phyloP scores from a whole-genome alignment of 2,888 invertebrate species.

The Sussaba pulchella region DNA sequence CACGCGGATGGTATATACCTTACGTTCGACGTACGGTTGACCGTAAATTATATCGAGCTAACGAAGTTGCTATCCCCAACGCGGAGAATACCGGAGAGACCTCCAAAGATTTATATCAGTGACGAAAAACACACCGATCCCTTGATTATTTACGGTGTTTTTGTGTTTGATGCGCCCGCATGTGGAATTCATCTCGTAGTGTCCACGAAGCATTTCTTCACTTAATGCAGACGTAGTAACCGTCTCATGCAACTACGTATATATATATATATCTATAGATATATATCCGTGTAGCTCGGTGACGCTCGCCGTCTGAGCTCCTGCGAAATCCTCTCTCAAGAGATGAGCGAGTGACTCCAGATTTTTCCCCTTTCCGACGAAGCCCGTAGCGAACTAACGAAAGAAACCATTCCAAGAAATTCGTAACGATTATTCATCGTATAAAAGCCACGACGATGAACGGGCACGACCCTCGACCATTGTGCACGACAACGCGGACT shows the following conservation, averaged over 20 bases:
- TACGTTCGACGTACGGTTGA: conserved; percentile 71
- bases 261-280: too few species aligned
- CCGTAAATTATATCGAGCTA: conserved; percentile 78
- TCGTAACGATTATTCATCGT: conserved; percentile 45
- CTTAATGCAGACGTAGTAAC: conserved; percentile 31
- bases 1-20: conserved; percentile 61
- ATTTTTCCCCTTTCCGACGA: conserved; percentile 51
- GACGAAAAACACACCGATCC: conserved; percentile 72
- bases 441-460: conserved; percentile 20
- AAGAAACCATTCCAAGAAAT: conserved; percentile 48
- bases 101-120: conserved; percentile 75
- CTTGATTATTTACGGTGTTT: conserved; percentile 75
- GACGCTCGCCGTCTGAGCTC: conserved; percentile 40
- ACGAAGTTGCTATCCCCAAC: conserved; percentile 77
- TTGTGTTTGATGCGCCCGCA: conserved; percentile 57
- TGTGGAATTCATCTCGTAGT: conserved; percentile 43
- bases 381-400: conserved; percentile 19
- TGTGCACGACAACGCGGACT: conserved; percentile 18
- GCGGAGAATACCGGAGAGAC: conserved; percentile 67
- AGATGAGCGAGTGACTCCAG: conserved; percentile 24
- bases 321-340: conserved; percentile 50
- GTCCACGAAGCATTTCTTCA: conserved; percentile 55
- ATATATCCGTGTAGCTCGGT: neutral
- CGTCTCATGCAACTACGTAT: conserved; percentile 34
- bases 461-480: conserved; percentile 9